Conservation (phyloP, 35 echinoderm and acorn worm genomes). For the Nesometra sesokonis region DNA sequence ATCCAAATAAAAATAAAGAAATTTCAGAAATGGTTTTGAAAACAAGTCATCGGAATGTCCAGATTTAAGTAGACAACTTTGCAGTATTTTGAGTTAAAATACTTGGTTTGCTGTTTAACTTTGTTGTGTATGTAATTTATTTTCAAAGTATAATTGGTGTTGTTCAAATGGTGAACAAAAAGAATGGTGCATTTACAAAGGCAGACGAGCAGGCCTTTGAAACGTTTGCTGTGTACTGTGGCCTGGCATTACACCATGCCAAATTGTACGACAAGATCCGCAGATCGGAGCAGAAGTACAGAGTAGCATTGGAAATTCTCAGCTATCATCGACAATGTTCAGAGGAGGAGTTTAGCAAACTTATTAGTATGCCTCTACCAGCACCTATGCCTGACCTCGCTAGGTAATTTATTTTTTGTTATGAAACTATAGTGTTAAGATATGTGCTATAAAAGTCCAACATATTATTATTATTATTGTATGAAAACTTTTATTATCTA, state of each 20-base stretch:
- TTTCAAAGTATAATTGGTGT: constrained; percentile 83
- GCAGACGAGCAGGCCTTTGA: constrained; percentile 91
- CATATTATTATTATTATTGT: no score
- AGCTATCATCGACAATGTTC: constrained; percentile 88
- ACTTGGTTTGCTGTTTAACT: no score
- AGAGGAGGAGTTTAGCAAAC: constrained; percentile 64
- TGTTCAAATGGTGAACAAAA: constrained; percentile 98
- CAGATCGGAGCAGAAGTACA: constrained; percentile 90
- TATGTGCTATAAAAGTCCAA: no score
- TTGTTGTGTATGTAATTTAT: constrained; percentile 2
- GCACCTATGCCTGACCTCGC: constrained; percentile 74
- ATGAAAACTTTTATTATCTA: no score
- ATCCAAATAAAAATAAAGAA: no score
- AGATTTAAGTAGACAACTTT: neutral
- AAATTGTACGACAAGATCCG: constrained; percentile 97
- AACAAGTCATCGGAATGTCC: neutral
- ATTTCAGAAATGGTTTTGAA: neutral
- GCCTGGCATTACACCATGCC: constrained; percentile 87
- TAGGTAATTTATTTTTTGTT: constrained; percentile 29
- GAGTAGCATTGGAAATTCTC: constrained; percentile 82
- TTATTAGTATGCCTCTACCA: constrained; percentile 55
- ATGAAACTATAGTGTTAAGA: neutral
- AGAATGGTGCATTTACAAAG: constrained; percentile 58
- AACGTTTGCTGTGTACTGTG: constrained; percentile 96
- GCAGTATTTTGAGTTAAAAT: neutral